Conservation (phyloP, 2,888 invertebrate genomes). For the Ochropleura plecta region DNA sequence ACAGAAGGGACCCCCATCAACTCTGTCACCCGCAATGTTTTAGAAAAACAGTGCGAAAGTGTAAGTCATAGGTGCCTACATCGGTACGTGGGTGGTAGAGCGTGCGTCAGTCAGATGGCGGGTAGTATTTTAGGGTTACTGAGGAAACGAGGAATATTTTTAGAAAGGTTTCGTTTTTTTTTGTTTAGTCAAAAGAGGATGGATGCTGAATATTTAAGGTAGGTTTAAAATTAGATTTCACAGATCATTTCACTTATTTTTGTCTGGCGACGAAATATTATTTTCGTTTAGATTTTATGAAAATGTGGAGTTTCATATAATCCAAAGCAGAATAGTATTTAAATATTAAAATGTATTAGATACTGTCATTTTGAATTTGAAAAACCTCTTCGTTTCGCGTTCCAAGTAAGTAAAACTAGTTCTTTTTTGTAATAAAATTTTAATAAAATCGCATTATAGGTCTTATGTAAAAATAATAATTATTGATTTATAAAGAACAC, state of each 20-base stretch:
- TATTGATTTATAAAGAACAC: too few species aligned
- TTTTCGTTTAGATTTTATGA: not conserved
- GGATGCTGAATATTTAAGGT: not conserved
- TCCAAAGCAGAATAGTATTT: too few species aligned
- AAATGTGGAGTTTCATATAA: not conserved
- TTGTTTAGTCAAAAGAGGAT: not conserved
- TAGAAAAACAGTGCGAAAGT: conserved; percentile 57
- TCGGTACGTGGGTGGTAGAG: conserved; percentile 5
- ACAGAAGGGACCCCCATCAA: conserved; percentile 63
- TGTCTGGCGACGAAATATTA: too few species aligned
- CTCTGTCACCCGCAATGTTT: conserved; percentile 69
- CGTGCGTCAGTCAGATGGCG: conserved; percentile 6
- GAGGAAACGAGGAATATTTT: not conserved
- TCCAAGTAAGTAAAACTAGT: not conserved
- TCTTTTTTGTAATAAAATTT: not conserved
- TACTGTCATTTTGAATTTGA: not conserved
- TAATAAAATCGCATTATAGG: too few species aligned
- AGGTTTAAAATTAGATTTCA: not conserved
- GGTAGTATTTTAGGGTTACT: not conserved
- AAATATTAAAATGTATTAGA: too few species aligned
- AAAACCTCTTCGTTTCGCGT: not conserved
- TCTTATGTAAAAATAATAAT: too few species aligned
- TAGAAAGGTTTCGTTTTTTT: not conserved
- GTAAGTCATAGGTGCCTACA: conserved; percentile 52
- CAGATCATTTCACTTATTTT: not conserved